Base-by-base conservation (phyloP, 2,113 vertebrate genomes). In the Choloepus hoffmanni region DNA sequence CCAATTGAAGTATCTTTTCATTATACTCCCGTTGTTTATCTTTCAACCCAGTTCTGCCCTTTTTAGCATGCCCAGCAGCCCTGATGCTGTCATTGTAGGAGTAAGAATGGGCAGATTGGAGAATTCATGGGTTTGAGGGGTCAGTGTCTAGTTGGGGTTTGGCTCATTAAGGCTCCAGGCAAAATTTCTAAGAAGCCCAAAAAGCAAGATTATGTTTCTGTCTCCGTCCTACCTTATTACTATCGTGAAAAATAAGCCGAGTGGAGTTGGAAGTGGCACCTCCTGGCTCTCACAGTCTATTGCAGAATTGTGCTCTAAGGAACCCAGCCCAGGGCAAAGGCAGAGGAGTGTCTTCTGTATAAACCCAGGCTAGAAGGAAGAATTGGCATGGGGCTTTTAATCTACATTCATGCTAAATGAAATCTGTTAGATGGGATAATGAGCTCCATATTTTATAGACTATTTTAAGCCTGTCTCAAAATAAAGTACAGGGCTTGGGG, bases 391-490 rank as follows among this genome's bases (percentile, higher is more conserved):
- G 96, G 90, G 76, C 79, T 92, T 97, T 98, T 97, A 95, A 95
- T 97, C 97, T 96, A 85, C 97, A 97, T 97, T 98, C 98, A 98
- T 97, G 95, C 92, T 97, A 98, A 98, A 98, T 98, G 97, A 98
- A 98, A 98, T 98, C 96, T 97, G 96, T 95, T 97, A 96, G 98
- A 97, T 98, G 98, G 97, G 96, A 97, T 98, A 98, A 98, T 98
- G 98, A 98, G 97, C 89, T 98, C 97, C 98, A 97, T 97, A 97
- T 98, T 98, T 98, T 97, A 96, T 28, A 89, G 97, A 93, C 97
- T 98, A 98, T 98, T 98, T 98, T 98, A 98, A 98, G 97, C 96
- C 89, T 96, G 95, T 96, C 97, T 98, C 96, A 98, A 98, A 98
- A 98, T 98, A 98, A 98, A 98, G 90, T 94, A 85, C 81, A 92